phyloP scores from a whole-genome alignment of 2,888 invertebrate genomes.

The Tetropium fuscum region DNA sequence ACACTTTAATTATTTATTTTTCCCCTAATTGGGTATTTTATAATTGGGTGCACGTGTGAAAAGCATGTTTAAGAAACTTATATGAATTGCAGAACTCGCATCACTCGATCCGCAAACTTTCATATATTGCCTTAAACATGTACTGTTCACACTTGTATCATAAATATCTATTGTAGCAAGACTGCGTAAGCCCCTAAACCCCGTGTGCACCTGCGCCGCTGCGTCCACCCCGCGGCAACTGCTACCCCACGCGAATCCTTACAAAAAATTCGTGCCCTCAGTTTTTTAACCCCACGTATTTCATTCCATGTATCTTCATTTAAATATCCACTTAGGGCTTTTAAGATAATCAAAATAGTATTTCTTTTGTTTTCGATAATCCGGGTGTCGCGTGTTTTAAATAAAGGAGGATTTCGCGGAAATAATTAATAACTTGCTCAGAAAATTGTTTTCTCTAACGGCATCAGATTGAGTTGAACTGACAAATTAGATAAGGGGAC shows the following conservation, averaged over 20 bases:
- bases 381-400: constrained; percentile 32
- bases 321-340: constrained; percentile 46
- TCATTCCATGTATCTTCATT: constrained; percentile 55
- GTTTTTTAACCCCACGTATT: constrained; percentile 54
- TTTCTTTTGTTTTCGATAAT: constrained; percentile 38
- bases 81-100: too few species aligned
- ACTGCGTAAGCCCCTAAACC: background rate
- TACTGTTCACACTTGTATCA: too few species aligned
- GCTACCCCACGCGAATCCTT: constrained; percentile 51
- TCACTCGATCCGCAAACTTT: too few species aligned
- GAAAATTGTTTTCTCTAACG: background rate
- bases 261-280: constrained; percentile 46
- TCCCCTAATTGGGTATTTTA: too few species aligned
- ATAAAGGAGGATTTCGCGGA: constrained; percentile 6
- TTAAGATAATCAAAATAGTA: constrained; percentile 41
- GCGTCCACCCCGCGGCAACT: constrained; percentile 45
- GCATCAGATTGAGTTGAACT: background rate
- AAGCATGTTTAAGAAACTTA: too few species aligned
- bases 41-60: too few species aligned
- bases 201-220: constrained; percentile 24
- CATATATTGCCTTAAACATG: too few species aligned
- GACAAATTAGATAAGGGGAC: constrained; percentile 3
- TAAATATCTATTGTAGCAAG: too few species aligned
- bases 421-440: constrained; percentile 7
- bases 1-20: too few species aligned